Percentiles rank a stretch among this genome's conserved stretches.
Evolutionary conservation across 2,888 invertebrate genomes (phyloP).

Genomic region (Cephus pygmeus): DNA sequence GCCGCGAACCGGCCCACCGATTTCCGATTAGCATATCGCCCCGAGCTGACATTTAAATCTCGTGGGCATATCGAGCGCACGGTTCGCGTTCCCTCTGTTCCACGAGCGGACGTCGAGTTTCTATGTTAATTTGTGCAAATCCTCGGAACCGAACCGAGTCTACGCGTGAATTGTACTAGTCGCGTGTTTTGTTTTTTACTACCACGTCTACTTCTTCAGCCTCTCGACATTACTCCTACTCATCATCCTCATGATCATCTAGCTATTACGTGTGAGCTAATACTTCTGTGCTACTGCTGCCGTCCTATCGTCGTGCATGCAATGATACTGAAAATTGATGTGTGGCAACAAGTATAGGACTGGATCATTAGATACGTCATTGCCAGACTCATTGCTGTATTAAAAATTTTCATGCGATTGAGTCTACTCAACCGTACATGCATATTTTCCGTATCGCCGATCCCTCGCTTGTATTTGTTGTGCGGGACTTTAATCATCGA

Average conservation of each 20-base stretch:
- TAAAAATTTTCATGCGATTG: too few relatives aligned
- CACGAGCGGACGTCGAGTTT: conserved; percentile 13
- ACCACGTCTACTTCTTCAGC: neutral
- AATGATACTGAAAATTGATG: too few relatives aligned
- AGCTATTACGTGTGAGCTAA: neutral
- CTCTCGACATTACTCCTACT: neutral
- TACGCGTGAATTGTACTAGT: neutral
- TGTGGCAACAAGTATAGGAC: too few relatives aligned
- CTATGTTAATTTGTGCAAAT: conserved; percentile 29
- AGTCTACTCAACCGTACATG: too few relatives aligned
- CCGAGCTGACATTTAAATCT: conserved; percentile 8
- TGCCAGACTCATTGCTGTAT: too few relatives aligned
- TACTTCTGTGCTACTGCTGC: too few relatives aligned
- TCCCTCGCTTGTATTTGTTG: neutral
- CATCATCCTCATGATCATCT: neutral
- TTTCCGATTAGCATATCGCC: conserved; percentile 14
- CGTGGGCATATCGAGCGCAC: conserved; percentile 3
- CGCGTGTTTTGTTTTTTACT: neutral
- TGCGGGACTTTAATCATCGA: neutral
- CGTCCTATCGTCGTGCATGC: too few relatives aligned
- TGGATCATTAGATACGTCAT: too few relatives aligned
- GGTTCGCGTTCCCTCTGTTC: neutral
- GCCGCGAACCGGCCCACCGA: conserved; percentile 1
- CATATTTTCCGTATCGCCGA: neutral
- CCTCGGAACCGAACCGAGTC: conserved; percentile 12